Evolutionary conservation across 1,140 invertebrate species (phyloP).

Genomic region (Camponotus floridanus): DNA sequence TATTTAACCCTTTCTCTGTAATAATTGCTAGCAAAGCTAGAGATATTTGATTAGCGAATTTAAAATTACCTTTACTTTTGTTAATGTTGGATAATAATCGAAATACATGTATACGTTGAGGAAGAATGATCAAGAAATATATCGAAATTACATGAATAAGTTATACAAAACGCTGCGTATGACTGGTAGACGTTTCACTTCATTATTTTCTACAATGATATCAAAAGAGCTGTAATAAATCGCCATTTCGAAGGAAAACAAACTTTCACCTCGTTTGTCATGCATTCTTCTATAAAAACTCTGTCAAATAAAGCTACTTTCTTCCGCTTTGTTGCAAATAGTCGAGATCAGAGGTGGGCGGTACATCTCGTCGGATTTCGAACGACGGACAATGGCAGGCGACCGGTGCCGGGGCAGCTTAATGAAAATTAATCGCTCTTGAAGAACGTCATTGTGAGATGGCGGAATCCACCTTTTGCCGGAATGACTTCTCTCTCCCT

Average conservation of each 20-base stretch:
- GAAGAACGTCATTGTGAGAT: conserved; percentile 63
- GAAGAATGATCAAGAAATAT: neutral
- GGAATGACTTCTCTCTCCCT: conserved; percentile 45
- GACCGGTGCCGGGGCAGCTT: neutral
- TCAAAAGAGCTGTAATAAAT: too few species aligned
- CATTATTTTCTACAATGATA: too few species aligned
- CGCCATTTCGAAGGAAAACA: too few species aligned
- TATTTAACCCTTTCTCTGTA: conserved; percentile 40
- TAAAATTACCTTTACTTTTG: neutral
- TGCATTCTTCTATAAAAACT: conserved; percentile 14
- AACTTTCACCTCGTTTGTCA: too few species aligned
- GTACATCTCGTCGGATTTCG: conserved; percentile 48
- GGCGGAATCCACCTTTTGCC: conserved; percentile 55
- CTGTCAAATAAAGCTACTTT: conserved; percentile 23
- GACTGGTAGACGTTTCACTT: too few species aligned
- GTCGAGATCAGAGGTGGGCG: conserved; percentile 39
- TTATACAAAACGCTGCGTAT: too few species aligned
- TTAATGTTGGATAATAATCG: neutral
- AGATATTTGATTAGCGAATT: neutral
- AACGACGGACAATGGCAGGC: conserved; percentile 30
- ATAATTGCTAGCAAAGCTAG: neutral
- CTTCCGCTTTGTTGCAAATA: conserved; percentile 45
- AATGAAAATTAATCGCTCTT: conserved; percentile 71
- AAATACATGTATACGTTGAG: neutral
- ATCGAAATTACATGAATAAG: too few species aligned